Evolutionary conservation across 2,888 invertebrate species (phyloP).

Genomic region (Drosophila macrothrix): DNA sequence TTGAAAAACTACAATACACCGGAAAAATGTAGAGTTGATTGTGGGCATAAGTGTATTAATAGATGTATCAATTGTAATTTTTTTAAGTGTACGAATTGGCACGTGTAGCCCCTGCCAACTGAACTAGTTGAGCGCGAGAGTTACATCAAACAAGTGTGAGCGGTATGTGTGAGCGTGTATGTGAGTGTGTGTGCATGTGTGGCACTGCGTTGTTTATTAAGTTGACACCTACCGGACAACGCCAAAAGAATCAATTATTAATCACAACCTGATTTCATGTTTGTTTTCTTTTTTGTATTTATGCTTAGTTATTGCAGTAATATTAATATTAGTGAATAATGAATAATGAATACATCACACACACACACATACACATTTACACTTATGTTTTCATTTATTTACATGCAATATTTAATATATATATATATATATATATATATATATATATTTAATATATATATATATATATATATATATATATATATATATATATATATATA

Average conservation of each 20-base stretch:
- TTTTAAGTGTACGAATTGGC: neutral
- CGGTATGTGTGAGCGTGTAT: neutral
- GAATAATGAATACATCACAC: neutral
- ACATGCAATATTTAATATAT: conserved; percentile 20
- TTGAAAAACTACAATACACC: neutral
- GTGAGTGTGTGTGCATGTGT: neutral
- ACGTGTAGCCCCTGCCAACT: neutral
- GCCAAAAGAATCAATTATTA: conserved; percentile 7
- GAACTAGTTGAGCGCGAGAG: neutral
- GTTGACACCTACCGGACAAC: too few relatives aligned
- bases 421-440: neutral
- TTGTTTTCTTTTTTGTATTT: conserved; percentile 18
- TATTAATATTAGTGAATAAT: conserved; percentile 25
- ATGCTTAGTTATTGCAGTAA: conserved; percentile 20
- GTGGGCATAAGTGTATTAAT: neutral
- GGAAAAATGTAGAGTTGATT: neutral
- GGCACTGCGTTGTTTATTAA: neutral
- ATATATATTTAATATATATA: neutral
- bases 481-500: neutral
- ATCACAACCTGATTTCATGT: conserved; percentile 25
- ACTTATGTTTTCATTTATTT: conserved; percentile 30
- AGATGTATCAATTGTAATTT: neutral
- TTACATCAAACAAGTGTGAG: neutral
- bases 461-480: conserved; percentile 1
- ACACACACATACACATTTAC: conserved; percentile 14